A percentile compares a stretch with the other conserved stretches of the same genome.
These are phyloP conservation scores for Polydrusus pterygomalis DNA, from an alignment of 2,888 invertebrate genomes.

Conservation along the genomic window DNA sequence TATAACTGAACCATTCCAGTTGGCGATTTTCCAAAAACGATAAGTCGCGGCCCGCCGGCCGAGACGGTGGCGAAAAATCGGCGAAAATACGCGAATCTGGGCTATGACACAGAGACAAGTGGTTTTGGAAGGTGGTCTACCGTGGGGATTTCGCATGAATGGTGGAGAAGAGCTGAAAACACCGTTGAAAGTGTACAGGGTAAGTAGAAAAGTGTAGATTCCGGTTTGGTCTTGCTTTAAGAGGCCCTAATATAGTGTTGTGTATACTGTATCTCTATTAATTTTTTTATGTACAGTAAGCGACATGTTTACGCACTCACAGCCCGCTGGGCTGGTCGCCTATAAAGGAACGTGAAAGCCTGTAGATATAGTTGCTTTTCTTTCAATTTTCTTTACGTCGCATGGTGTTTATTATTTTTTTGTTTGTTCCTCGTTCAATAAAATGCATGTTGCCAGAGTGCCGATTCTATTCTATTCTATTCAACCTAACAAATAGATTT, in stretches of 20 bases:
- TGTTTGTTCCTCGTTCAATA: no score
- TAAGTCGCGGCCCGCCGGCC: slow-evolving; percentile 12
- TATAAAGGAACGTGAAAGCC: no score
- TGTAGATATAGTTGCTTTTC: no score
- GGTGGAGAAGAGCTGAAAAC: slow-evolving; percentile 87
- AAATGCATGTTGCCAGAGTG: no score
- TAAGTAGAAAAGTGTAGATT: slow-evolving; percentile 72
- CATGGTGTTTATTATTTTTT: no score
- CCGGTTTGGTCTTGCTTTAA: neutral
- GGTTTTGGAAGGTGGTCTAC: slow-evolving; percentile 86
- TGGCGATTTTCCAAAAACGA: slow-evolving; percentile 48
- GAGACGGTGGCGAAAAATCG: slow-evolving; percentile 33
- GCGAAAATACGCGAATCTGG: slow-evolving; percentile 48
- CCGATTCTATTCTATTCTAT: no score
- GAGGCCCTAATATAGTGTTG: no score
- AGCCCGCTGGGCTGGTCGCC: no score
- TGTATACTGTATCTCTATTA: no score
- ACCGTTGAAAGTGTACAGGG: slow-evolving; percentile 87
- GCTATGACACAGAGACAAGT: slow-evolving; percentile 83
- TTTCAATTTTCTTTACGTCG: no score
- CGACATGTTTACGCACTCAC: neutral
- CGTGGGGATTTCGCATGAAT: slow-evolving; percentile 93
- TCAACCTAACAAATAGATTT: no score
- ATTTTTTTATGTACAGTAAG: neutral
- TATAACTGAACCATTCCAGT: slow-evolving; percentile 48